Evolutionary conservation across 2,113 vertebrate genomes (phyloP).

Genomic region (Tonatia bakeri): DNA sequence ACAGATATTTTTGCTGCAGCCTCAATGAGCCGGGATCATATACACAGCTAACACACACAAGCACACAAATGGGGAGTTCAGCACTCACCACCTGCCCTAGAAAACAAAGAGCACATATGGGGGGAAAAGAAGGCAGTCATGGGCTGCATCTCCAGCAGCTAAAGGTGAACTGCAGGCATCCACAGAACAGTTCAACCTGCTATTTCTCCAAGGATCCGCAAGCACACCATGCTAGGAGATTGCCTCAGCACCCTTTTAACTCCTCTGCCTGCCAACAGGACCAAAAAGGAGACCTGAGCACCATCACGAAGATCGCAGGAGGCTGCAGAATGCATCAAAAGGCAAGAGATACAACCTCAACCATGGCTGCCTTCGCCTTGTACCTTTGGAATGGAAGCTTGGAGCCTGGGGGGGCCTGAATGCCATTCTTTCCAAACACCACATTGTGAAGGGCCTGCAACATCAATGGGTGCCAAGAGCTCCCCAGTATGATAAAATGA

Average conservation of each 20-base stretch:
- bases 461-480: not conserved
- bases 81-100: not conserved
- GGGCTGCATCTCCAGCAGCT: not conserved
- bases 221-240: not conserved
- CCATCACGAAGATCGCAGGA: not conserved
- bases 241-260: too few species aligned
- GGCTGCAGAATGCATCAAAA: not conserved
- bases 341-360: not conserved
- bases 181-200: fast-evolving
- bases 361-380: not conserved
- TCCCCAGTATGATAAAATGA: not conserved
- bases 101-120: not conserved
- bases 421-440: not conserved
- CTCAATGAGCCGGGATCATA: not conserved
- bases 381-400: not conserved
- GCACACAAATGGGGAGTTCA: fast-evolving
- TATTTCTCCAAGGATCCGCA: not conserved
- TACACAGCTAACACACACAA: not conserved
- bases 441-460: not conserved
- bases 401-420: not conserved
- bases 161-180: fast-evolving
- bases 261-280: not conserved
- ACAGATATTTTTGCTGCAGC: not conserved
- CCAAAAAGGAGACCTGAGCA: not conserved
- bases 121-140: fast-evolving